Evolutionary conservation across 2,888 invertebrate genomes (phyloP).

Genomic region (Rotaria sp.): DNA sequence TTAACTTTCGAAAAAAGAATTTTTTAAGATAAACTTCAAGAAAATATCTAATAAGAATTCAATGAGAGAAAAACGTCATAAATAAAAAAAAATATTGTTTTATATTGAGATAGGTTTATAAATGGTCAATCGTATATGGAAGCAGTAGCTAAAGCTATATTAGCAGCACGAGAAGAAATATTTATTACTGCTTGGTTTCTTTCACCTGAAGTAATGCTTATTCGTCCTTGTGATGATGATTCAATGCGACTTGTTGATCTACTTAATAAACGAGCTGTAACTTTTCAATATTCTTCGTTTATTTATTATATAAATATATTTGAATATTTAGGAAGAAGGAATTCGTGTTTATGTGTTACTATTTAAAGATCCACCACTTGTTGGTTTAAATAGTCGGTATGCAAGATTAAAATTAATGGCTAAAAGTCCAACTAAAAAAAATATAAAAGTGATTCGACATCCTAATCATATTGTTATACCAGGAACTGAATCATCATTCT

Average conservation of each 20-base stretch:
- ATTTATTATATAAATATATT: background rate
- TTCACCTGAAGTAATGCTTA: constrained; percentile 87
- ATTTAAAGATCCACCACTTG: constrained; percentile 89
- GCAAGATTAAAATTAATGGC: constrained; percentile 29
- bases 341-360: constrained; percentile 82
- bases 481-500: constrained; percentile 60
- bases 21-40: too few relatives aligned
- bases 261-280: constrained; percentile 34
- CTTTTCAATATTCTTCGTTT: too few relatives aligned
- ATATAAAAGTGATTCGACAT: constrained; percentile 73
- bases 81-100: too few relatives aligned
- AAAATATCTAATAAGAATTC: too few relatives aligned
- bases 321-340: constrained; percentile 61
- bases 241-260: constrained; percentile 36
- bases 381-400: constrained; percentile 89
- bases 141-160: constrained; percentile 80
- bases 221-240: constrained; percentile 70
- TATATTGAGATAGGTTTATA: constrained; percentile 56
- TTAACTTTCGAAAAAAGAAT: too few relatives aligned
- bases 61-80: too few relatives aligned
- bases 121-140: constrained; percentile 80
- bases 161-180: constrained; percentile 84
- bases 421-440: constrained; percentile 12
- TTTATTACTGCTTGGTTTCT: constrained; percentile 97
- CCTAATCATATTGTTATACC: constrained; percentile 59